Evolutionary conservation across 1,140 invertebrate genomes (phyloP), one percentile per base, ranked within the genome.

Genomic region (Mesaphorura yosii): DNA sequence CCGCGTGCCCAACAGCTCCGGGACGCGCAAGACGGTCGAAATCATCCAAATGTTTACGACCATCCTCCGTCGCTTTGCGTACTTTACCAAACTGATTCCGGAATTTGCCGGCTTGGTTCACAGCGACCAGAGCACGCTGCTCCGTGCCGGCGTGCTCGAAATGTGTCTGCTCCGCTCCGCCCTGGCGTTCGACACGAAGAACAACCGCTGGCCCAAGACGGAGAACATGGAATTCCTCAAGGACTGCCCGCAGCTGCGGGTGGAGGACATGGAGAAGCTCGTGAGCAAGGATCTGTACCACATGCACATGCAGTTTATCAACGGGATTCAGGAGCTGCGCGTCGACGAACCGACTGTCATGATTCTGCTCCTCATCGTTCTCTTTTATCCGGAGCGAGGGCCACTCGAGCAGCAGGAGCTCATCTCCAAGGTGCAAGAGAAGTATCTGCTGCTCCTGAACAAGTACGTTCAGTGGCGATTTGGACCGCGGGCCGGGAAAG

Each of bases 231-330:
- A 47, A 34, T 57, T 48, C 48, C 37, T 58, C 25, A 60, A 52
- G 58, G 34, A 55, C 19, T 53, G 53, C 48, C 53, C 55, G 19
- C 37, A 41, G 19, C 28, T 58, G n/a, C 39, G 58, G 44, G 45
- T 63, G 3, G 64, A 64, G 10, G 66, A 69, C 50, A 60, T 69
- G 28, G 55, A 65, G 34, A 60, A 62, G 40, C 45, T 70, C n/a
- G 65, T 69, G 1, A 65, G 66, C 0, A 28, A 55, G 2, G 65
- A 66, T 15, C 59, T 75, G 22, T 73, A 73, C 53, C 69, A 74
- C 23, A 71, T 73, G 58, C 73, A 75, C 59, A 73, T 75, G 69
- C 66, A 67, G 34, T 76, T 76, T 59, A 72, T 67, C 26, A 29
- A 48, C 12, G 53, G 59, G 19, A 55, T 70, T 14, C 66, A 68